phyloP scores from a whole-genome alignment of 2,888 invertebrate species.

The Cyaniris semiargus region DNA sequence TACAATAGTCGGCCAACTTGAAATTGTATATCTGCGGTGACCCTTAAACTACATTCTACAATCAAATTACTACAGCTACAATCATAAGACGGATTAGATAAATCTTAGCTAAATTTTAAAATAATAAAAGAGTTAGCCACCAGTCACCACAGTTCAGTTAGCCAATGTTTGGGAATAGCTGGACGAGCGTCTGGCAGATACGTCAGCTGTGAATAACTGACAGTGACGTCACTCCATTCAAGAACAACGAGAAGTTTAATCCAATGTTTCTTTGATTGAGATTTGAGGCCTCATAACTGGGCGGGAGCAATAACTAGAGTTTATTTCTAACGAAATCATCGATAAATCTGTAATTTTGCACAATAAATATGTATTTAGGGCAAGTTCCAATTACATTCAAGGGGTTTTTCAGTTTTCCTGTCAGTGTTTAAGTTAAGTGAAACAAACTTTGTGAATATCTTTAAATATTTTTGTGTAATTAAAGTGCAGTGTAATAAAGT shows the following conservation, averaged over 20 bases:
- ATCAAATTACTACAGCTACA: no score
- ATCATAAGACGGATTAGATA: no score
- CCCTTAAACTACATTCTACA: no score
- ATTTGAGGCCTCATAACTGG: not conserved
- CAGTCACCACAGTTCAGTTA: not conserved
- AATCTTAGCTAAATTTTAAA: no score
- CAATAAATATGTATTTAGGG: not conserved
- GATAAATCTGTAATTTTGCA: not conserved
- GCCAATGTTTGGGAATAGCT: not conserved
- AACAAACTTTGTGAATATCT: not conserved
- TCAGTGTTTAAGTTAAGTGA: not conserved
- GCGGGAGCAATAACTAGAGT: not conserved
- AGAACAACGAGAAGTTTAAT: not conserved
- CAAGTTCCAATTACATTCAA: not conserved
- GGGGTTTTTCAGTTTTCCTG: not conserved
- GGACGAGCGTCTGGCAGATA: constrained; percentile 13
- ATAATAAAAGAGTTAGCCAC: no score
- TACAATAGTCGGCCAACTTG: no score
- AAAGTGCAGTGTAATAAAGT: not conserved
- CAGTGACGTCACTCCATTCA: constrained; percentile 19
- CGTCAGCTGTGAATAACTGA: constrained; percentile 17
- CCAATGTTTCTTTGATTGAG: constrained; percentile 15
- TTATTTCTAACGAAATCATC: not conserved
- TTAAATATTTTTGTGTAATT: not conserved
- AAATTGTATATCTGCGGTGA: no score